Base-by-base conservation (phyloP, 1,140 invertebrate genomes). In the Riptortus pedestris region DNA sequence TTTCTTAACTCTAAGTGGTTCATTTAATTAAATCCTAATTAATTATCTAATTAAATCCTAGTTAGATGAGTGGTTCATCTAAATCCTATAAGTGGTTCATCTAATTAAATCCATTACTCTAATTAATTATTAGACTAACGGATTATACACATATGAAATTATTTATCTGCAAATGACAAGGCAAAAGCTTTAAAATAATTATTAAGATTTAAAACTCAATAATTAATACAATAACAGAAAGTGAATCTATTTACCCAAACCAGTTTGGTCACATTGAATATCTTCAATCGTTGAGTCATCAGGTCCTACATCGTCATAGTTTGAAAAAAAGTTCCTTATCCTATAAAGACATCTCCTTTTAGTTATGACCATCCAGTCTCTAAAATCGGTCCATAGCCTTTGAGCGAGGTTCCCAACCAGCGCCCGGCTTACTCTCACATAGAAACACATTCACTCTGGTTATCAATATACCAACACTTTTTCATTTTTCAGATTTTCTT, bases 401-500 rank as follows among this genome's bases (percentile, higher is more conserved):
- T 26, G 60, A 29, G 29, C 33, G 38, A 62, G 24, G 24, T 45
- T 45, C 26, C 9, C 11, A 48, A 51, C 22, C 33, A 62, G 38
- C 24, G 38, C 18, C n/a, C 60, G 20, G 18, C 2, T 51, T 20
- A 62, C 22, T n/a, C 33, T 18, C 33, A 62, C 16, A 26, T 57
- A 58, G n/a, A 60, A 20, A 31, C 48, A 66, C 51, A 66, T 64
- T 22, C 45, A 47, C 45, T 47, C n/a, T 47, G 4, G 7, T 47
- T 20, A 47, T n/a, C n/a, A n/a, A n/a, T n/a, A n/a, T n/a, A n/a
- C n/a, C n/a, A n/a, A n/a, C n/a, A n/a, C n/a, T n/a, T n/a, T n/a
- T n/a, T n/a, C n/a, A n/a, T n/a, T n/a, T n/a, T n/a, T n/a, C n/a
- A n/a, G n/a, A n/a, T n/a, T n/a, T n/a, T n/a, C n/a, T n/a, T n/a